These are phyloP conservation scores for Pachyrhynchus sulphureomaculatus DNA, from an alignment of 1,140 invertebrate genomes.

Conservation along the genomic window DNA sequence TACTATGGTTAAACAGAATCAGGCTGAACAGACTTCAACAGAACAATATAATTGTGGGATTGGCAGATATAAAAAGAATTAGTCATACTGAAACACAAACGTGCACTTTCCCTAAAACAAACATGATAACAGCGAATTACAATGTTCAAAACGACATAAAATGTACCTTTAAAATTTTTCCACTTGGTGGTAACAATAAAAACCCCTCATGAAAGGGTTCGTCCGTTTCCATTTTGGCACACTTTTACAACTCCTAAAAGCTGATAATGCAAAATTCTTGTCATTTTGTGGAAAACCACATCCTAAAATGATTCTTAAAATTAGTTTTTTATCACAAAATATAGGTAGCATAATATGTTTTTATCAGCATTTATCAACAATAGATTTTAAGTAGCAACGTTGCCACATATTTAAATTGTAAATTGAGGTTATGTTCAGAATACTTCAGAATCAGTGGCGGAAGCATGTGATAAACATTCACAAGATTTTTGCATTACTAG, in stretches of 20 bases:
- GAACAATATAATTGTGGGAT: too few relatives aligned
- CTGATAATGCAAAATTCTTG: background rate
- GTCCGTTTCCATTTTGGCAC: conserved; percentile 63
- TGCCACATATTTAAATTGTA: background rate
- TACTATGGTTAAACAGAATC: too few relatives aligned
- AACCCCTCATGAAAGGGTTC: conserved; percentile 66
- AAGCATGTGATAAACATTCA: too few relatives aligned
- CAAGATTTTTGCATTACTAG: too few relatives aligned
- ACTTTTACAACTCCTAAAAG: background rate
- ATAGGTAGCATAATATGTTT: conserved; percentile 5
- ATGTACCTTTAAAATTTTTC: conserved; percentile 61
- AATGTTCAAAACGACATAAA: too few relatives aligned
- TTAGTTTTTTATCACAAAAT: conserved; percentile 4
- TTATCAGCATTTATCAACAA: conserved; percentile 10
- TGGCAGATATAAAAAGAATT: too few relatives aligned
- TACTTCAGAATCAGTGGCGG: background rate
- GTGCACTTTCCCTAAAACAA: too few relatives aligned
- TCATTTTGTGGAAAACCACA: conserved; percentile 18
- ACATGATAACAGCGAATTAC: too few relatives aligned
- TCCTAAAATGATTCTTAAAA: background rate
- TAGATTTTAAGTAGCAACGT: background rate
- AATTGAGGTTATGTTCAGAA: background rate
- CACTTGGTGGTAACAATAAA: conserved; percentile 68
- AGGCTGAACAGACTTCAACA: too few relatives aligned
- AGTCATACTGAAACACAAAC: too few relatives aligned